A percentile compares a stretch with the other conserved stretches of the same genome.
Conservation (phyloP, 2,888 invertebrate genomes). For the Oligia fasciuncula region DNA sequence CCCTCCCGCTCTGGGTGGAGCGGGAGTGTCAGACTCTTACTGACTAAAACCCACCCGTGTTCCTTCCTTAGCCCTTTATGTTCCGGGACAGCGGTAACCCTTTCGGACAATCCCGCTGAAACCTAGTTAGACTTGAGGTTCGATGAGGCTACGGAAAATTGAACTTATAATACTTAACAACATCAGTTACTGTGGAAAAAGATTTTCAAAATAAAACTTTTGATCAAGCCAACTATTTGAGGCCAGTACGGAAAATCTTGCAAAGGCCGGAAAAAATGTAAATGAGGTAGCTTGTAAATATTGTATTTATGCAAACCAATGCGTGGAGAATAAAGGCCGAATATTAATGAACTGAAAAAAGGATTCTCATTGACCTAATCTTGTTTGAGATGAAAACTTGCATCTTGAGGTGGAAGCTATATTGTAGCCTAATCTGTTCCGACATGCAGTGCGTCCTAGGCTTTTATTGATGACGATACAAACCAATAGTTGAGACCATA, state of each 20-base stretch:
- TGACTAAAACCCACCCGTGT: too few relatives aligned
- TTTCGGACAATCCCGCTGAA: neutral
- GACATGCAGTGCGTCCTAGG: too few relatives aligned
- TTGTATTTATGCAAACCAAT: conserved; percentile 42
- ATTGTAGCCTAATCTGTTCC: too few relatives aligned
- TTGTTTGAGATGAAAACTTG: conserved; percentile 8
- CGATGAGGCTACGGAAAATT: neutral
- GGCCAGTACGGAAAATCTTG: conserved; percentile 4
- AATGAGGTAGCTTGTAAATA: conserved; percentile 12
- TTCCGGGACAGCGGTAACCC: too few relatives aligned
- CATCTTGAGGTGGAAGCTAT: neutral
- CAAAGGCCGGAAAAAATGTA: neutral
- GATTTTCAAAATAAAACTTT: neutral
- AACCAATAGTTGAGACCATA: neutral
- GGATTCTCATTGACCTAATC: neutral
- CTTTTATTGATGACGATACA: too few relatives aligned
- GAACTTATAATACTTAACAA: neutral
- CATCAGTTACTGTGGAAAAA: neutral
- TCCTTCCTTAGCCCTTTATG: too few relatives aligned
- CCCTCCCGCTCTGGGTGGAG: too few relatives aligned
- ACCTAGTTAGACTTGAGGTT: neutral
- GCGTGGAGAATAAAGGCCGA: conserved; percentile 15
- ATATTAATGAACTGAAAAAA: conserved; percentile 24
- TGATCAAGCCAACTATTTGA: neutral
- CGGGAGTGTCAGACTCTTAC: too few relatives aligned